Evolutionary conservation across 2,113 vertebrate species (phyloP).

Genomic region (Phocoena sinus): DNA sequence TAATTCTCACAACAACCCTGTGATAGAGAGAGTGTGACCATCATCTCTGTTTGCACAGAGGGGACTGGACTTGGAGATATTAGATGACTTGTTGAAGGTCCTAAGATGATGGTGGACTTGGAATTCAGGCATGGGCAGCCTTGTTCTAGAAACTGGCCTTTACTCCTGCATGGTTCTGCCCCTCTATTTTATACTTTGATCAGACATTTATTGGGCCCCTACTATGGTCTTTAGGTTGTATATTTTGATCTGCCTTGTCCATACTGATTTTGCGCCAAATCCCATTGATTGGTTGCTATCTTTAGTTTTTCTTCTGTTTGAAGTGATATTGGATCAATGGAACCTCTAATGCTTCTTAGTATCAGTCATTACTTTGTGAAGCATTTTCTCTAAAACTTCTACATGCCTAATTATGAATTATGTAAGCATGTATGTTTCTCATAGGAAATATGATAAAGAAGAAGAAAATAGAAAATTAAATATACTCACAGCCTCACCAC

Average conservation of each 20-base stretch:
- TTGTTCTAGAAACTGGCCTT: background rate
- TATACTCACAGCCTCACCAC: background rate
- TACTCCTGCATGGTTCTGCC: background rate
- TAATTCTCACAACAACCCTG: background rate
- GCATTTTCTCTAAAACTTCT: background rate
- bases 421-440: background rate
- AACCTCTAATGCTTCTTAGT: background rate
- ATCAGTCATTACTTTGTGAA: background rate
- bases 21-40: background rate
- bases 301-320: background rate
- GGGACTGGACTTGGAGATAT: background rate
- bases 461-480: background rate
- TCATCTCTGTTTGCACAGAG: background rate
- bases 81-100: background rate
- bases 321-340: background rate
- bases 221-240: background rate
- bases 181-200: background rate
- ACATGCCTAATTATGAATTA: background rate
- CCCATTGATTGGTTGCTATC: background rate
- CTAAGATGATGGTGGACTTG: background rate
- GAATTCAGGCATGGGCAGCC: background rate
- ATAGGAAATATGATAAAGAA: background rate
- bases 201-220: background rate
- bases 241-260: background rate
- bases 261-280: background rate